Evolutionary conservation across 2,888 invertebrate species (phyloP).

Genomic region (Drosophila hamatofila): DNA sequence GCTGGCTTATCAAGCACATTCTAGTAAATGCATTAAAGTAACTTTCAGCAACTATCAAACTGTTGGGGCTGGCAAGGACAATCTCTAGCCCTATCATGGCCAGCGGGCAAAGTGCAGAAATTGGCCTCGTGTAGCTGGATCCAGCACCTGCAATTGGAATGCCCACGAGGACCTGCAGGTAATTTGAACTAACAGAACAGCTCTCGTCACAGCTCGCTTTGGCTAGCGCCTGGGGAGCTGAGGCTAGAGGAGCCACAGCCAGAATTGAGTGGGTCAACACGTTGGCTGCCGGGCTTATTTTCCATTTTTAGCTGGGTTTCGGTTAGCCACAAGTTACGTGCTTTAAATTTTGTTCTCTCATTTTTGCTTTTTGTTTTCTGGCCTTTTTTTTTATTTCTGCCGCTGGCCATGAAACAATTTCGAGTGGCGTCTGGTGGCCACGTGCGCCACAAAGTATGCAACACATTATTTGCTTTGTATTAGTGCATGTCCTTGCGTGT

Average conservation of each 20-base stretch:
- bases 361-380: slow-evolving; percentile 8
- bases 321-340: slow-evolving; percentile 75
- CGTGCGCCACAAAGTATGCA: slow-evolving; percentile 46
- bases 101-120: neutral
- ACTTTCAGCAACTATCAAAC: slow-evolving; percentile 1
- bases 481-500: slow-evolving; percentile 58
- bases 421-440: slow-evolving; percentile 47
- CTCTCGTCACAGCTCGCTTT: slow-evolving; percentile 38
- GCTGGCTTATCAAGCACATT: neutral
- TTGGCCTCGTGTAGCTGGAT: neutral
- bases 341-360: slow-evolving; percentile 22
- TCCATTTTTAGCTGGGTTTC: slow-evolving; percentile 49
- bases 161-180: slow-evolving; percentile 64
- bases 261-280: slow-evolving; percentile 51
- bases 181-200: slow-evolving; percentile 68
- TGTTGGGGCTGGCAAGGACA: neutral
- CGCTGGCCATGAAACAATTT: slow-evolving; percentile 70
- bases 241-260: neutral
- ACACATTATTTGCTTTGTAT: slow-evolving; percentile 77
- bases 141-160: slow-evolving; percentile 47
- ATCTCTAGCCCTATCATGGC: neutral
- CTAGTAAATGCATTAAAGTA: slow-evolving; percentile 4
- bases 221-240: slow-evolving; percentile 27
- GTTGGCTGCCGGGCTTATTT: slow-evolving; percentile 49
- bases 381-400: slow-evolving; percentile 29